Evolutionary conservation across 2,113 vertebrate species (phyloP).

Genomic region (Limanda limanda): DNA sequence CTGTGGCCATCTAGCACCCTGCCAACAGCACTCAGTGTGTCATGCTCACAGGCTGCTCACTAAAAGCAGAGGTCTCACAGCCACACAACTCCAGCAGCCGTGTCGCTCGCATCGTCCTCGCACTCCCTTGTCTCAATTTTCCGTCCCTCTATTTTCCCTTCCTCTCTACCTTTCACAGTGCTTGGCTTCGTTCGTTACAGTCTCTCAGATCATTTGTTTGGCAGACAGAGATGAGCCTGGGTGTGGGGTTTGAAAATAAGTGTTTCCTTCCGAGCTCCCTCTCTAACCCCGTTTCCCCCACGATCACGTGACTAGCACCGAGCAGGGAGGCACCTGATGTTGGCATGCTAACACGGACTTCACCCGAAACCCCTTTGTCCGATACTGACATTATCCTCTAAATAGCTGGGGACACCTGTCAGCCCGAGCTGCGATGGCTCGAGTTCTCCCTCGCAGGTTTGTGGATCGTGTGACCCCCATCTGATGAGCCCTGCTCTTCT

Average conservation of each 20-base stretch:
- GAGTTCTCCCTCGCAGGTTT: constrained; percentile 23
- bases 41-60: constrained; percentile 57
- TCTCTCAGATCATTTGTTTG: constrained; percentile 43
- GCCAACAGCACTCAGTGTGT: constrained; percentile 62
- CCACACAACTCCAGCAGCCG: constrained; percentile 47
- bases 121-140: constrained; percentile 38
- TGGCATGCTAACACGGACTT: constrained; percentile 51
- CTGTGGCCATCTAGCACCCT: constrained; percentile 58
- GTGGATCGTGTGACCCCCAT: constrained; percentile 8
- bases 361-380: constrained; percentile 39
- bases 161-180: constrained; percentile 39
- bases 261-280: constrained; percentile 14
- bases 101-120: constrained; percentile 25
- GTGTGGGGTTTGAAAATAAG: constrained; percentile 11
- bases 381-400: constrained; percentile 45
- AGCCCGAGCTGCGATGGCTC: constrained; percentile 34
- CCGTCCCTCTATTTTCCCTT: constrained; percentile 2
- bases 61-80: constrained; percentile 60
- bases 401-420: constrained; percentile 42
- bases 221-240: constrained; percentile 16
- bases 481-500: constrained; percentile 59
- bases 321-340: constrained; percentile 34
- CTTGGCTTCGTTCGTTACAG: constrained; percentile 42
- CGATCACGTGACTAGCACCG: constrained; percentile 47
- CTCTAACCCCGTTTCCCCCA: constrained; percentile 28